Percentiles rank a stretch among this genome's conserved stretches.
Conservation (phyloP, 1,140 invertebrate species). For the Drosophila lowei region DNA sequence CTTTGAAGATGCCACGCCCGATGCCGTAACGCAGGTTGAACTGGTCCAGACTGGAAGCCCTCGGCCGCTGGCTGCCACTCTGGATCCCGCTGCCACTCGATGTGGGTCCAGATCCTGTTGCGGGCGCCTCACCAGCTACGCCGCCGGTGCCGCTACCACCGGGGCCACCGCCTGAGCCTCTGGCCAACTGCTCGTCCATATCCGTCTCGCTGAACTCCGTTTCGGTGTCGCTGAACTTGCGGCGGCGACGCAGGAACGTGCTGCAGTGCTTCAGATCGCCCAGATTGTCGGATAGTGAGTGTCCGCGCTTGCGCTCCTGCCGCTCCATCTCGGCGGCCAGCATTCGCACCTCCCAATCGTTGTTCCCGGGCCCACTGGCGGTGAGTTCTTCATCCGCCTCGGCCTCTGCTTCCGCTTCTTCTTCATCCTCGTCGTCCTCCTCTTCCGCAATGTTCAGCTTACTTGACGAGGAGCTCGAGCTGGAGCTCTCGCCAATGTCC, state of each 20-base stretch:
- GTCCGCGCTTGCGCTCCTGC: conserved; percentile 83
- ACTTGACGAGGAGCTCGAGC: conserved; percentile 72
- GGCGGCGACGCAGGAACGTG: conserved; percentile 62
- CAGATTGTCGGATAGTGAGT: conserved; percentile 64
- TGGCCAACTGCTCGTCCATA: conserved; percentile 51
- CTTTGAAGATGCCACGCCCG: conserved; percentile 79
- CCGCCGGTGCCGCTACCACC: neutral
- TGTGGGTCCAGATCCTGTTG: neutral
- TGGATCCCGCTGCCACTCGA: conserved; percentile 15
- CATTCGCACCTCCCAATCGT: conserved; percentile 91
- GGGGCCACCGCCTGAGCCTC: neutral
- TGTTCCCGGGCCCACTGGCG: conserved; percentile 27
- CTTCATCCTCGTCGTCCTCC: conserved; percentile 64
- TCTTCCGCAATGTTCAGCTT: conserved; percentile 60
- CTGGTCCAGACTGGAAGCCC: conserved; percentile 80
- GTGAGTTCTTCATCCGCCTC: conserved; percentile 17
- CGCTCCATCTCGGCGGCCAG: conserved; percentile 88
- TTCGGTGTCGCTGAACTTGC: conserved; percentile 78
- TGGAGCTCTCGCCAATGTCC: conserved; percentile 80
- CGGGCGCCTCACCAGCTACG: neutral
- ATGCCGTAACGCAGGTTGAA: conserved; percentile 80
- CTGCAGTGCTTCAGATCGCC: conserved; percentile 65
- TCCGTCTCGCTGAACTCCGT: conserved; percentile 78
- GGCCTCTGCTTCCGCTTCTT: conserved; percentile 32
- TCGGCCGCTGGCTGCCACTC: conserved; percentile 61